Evolutionary conservation across 2,113 vertebrate species (phyloP).

Genomic region (Chelonoidis abingdonii): DNA sequence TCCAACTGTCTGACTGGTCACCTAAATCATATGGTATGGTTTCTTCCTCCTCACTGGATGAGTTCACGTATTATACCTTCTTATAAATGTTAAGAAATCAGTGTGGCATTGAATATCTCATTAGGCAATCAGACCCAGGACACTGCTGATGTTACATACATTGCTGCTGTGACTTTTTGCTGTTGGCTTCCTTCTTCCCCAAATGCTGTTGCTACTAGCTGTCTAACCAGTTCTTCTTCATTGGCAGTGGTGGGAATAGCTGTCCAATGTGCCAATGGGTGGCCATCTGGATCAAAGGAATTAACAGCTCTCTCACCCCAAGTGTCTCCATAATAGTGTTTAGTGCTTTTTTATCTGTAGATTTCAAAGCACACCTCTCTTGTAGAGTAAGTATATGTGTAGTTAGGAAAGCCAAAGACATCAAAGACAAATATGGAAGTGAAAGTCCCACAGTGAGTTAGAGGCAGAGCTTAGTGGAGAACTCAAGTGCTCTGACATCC

Average conservation of each 20-base stretch:
- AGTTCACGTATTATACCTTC: too few species aligned
- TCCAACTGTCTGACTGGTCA: constrained; percentile 41
- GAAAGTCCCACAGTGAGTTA: not conserved
- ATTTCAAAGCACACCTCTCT: constrained; percentile 29
- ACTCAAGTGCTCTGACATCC: not conserved
- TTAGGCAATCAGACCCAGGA: not conserved
- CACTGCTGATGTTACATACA: not conserved
- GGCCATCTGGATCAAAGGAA: not conserved
- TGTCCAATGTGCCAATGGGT: not conserved
- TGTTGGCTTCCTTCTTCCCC: constrained; percentile 14
- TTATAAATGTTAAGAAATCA: constrained; percentile 1
- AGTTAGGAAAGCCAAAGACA: constrained; percentile 38
- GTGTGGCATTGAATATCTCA: constrained; percentile 11
- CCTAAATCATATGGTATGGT: not conserved
- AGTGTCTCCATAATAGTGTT: not conserved
- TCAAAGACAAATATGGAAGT: constrained; percentile 24
- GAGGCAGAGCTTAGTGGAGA: not conserved
- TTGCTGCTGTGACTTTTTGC: constrained; percentile 8
- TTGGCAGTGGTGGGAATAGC: constrained; percentile 6
- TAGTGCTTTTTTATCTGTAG: constrained; percentile 39
- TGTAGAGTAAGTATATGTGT: constrained; percentile 25
- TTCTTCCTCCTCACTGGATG: constrained; percentile 57
- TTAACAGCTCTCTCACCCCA: constrained; percentile 27
- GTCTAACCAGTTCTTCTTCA: constrained; percentile 35
- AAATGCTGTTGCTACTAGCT: not conserved